Base-by-base conservation (phyloP, 1,140 invertebrate species). In the Dreissena polymorpha region DNA sequence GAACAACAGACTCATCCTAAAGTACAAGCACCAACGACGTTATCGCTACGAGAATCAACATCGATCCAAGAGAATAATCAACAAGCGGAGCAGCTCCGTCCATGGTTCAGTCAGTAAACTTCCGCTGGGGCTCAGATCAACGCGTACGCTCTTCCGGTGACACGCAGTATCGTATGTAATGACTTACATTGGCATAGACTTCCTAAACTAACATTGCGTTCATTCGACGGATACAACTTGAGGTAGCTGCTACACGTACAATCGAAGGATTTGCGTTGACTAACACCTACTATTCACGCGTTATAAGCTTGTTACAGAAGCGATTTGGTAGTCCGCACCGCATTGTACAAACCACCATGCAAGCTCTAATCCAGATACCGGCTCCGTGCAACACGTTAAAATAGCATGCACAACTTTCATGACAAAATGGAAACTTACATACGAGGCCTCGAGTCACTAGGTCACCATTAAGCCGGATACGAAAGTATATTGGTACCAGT, bases 371-470 rank as follows among this genome's bases (percentile, higher is more conserved):
- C 23, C 13, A 72, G 10, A 7, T 72, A n/a, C 69, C 78, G 27
- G 12, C 51, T 6, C 78, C 78, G 8, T 12, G 12, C 23, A 14
- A 5, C 21, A 49, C 18, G 13, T 12, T 50, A 0, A n/a, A 13
- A 13, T n/a, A 63, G 57, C 72, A 16, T 81, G 16, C 27, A 68
- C 12, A 13, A 57, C 14, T 81, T 72, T 25, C 64, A 63, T 70
- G 78, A 81, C 25, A 81, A 63, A 63, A 60, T 81, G 27, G 78
- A 81, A 51, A 27, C 77, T 29, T 29, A 70, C n/a, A 57, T 76
- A 8, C 16, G 74, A 21, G 60, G 74, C 25, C 60, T 76, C 16
- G 69, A 71, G 16, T 63, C 60, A n/a, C 18, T 63, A n/a, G 60
- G 23, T 25, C 60, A 63, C 2, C 18, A 63, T 63, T 10, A 63